phyloP scores from a whole-genome alignment of 2,888 invertebrate species.

The Acanthopleura granulata region DNA sequence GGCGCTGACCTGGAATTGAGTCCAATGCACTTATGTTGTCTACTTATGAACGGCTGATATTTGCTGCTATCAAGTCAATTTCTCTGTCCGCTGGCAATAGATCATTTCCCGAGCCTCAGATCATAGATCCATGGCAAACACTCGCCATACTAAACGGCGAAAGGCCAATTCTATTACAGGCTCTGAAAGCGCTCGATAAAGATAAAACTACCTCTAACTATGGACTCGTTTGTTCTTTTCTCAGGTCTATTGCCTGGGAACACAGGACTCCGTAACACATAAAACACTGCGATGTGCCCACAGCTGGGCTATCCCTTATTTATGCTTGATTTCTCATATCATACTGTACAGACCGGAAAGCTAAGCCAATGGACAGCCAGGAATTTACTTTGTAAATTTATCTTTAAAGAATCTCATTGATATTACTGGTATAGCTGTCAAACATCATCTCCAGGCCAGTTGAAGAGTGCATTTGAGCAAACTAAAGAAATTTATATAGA shows the following conservation, averaged over 20 bases:
- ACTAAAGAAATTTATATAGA: no score
- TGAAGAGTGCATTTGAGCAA: no score
- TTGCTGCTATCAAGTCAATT: constrained; percentile 6
- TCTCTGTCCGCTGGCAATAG: constrained; percentile 16
- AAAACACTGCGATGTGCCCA: not conserved
- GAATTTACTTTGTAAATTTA: no score
- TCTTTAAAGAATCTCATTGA: no score
- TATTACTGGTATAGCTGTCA: no score
- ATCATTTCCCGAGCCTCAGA: not conserved
- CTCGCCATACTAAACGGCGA: constrained; percentile 2
- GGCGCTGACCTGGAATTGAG: not conserved
- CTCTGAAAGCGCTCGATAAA: not conserved
- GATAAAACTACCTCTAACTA: constrained; percentile 11
- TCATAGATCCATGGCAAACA: constrained; percentile 6
- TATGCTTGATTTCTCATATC: no score
- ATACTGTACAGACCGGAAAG: no score
- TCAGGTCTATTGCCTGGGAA: constrained; percentile 1
- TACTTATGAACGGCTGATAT: constrained; percentile 6
- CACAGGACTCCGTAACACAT: constrained; percentile 6
- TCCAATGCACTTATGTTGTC: constrained; percentile 6
- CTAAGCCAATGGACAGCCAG: no score
- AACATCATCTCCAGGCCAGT: no score
- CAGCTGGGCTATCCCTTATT: not conserved
- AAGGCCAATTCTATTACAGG: constrained; percentile 14
- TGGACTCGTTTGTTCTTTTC: not conserved